Evolutionary conservation across 1,140 invertebrate species (phyloP).

Genomic region (Andrena cerasifolii): DNA sequence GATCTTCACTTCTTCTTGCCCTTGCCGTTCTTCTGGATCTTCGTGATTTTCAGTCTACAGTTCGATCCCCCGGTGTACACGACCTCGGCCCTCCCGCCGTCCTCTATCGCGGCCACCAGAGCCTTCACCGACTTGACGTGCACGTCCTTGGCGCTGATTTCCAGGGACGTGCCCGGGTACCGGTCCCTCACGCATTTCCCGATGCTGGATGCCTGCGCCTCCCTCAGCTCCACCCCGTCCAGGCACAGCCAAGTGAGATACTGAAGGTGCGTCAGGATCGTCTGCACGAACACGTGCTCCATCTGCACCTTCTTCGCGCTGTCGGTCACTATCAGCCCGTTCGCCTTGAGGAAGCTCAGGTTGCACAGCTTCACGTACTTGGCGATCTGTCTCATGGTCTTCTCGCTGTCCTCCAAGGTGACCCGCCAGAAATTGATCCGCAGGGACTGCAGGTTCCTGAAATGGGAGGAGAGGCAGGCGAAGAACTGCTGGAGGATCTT

Average conservation of each 20-base stretch:
- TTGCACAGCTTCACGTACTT: slow-evolving; percentile 77
- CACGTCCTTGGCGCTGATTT: slow-evolving; percentile 80
- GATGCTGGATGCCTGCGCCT: slow-evolving; percentile 74
- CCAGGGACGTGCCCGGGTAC: slow-evolving; percentile 75
- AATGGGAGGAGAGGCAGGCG: slow-evolving; percentile 74
- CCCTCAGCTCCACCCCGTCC: slow-evolving; percentile 77
- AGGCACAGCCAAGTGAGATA: slow-evolving; percentile 80
- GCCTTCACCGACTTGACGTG: slow-evolving; percentile 77
- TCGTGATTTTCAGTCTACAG: slow-evolving; percentile 73
- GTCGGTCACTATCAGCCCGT: slow-evolving; percentile 77
- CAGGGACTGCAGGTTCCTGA: slow-evolving; percentile 77
- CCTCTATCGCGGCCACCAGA: slow-evolving; percentile 77
- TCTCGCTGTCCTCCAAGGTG: slow-evolving; percentile 78
- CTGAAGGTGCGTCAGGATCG: slow-evolving; percentile 77
- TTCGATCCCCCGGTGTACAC: slow-evolving; percentile 77
- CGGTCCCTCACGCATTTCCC: slow-evolving; percentile 80
- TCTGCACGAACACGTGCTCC: slow-evolving; percentile 80
- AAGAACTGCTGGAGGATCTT: slow-evolving; percentile 80
- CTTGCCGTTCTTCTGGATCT: slow-evolving; percentile 71
- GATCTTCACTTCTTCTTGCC: slow-evolving; percentile 68
- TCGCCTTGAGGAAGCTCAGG: slow-evolving; percentile 77
- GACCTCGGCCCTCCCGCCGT: slow-evolving; percentile 79
- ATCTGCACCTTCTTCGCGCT: slow-evolving; percentile 74
- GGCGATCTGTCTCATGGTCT: slow-evolving; percentile 78
- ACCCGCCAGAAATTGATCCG: slow-evolving; percentile 80